Percentiles rank a stretch among this genome's conserved stretches.
Conservation (phyloP, 2,797 vertebrate species). For the Borostomias antarcticus region DNA sequence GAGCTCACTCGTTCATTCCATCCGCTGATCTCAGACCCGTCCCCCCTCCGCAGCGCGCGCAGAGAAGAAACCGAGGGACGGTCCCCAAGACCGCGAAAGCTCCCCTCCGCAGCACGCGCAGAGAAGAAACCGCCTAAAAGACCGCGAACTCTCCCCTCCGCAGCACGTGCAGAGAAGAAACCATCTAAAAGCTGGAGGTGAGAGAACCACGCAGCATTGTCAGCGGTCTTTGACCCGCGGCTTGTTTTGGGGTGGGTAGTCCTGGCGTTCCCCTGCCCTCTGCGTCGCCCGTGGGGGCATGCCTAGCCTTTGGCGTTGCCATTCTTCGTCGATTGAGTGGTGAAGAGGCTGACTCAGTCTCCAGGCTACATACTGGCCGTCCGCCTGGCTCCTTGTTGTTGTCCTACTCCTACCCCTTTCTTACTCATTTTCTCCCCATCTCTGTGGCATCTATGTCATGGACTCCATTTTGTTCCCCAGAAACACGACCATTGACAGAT, state of each 20-base stretch:
- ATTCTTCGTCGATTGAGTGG: slow-evolving; percentile 70
- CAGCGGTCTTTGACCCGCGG: slow-evolving; percentile 38
- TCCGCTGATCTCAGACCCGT: background rate
- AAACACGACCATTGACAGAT: too few relatives aligned
- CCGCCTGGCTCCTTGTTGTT: slow-evolving; percentile 50
- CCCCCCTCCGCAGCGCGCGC: background rate
- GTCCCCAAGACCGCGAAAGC: too few relatives aligned
- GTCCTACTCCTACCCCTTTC: too few relatives aligned
- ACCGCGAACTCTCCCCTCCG: slow-evolving; percentile 5
- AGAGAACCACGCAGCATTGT: slow-evolving; percentile 25
- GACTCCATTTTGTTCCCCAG: too few relatives aligned
- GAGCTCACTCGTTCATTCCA: background rate
- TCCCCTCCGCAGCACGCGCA: too few relatives aligned
- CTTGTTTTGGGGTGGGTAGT: slow-evolving; percentile 51
- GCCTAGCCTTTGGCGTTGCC: slow-evolving; percentile 63
- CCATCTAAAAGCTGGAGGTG: slow-evolving; percentile 48
- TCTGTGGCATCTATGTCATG: slow-evolving; percentile 13
- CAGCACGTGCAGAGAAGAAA: slow-evolving; percentile 21
- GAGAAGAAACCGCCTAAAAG: too few relatives aligned
- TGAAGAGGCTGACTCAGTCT: slow-evolving; percentile 72
- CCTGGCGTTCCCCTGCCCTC: slow-evolving; percentile 41
- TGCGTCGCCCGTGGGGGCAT: slow-evolving; percentile 51
- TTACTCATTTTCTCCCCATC: too few relatives aligned
- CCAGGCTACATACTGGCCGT: slow-evolving; percentile 55
- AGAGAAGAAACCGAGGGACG: too few relatives aligned